A percentile compares a stretch with the other conserved stretches of the same genome.
Conservation (phyloP, 2,113 vertebrate genomes). For the Osmerus mordax region DNA sequence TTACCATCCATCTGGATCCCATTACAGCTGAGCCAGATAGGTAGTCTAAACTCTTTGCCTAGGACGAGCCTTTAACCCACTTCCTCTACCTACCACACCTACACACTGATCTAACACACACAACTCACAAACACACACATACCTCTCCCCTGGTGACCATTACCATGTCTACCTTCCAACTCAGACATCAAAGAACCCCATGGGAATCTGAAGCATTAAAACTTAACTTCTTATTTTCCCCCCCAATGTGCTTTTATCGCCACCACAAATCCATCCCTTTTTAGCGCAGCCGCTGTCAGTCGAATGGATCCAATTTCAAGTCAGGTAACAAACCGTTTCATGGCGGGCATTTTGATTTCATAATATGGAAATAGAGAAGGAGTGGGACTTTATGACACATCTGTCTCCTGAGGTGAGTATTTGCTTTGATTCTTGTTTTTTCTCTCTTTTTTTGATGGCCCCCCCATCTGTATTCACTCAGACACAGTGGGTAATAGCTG, state of each 20-base stretch:
- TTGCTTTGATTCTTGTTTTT: slow-evolving; percentile 64
- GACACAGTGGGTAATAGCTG: slow-evolving; percentile 54
- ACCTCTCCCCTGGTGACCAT: slow-evolving; percentile 61
- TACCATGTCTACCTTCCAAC: slow-evolving; percentile 62
- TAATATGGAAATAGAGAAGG: slow-evolving; percentile 57
- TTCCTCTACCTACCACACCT: background rate
- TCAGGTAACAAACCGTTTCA: slow-evolving; percentile 50
- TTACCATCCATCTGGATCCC: slow-evolving; percentile 18
- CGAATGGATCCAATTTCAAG: slow-evolving; percentile 40
- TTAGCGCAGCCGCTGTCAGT: slow-evolving; percentile 49
- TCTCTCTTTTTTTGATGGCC: too few relatives aligned
- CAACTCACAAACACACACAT: slow-evolving; percentile 10
- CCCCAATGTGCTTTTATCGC: slow-evolving; percentile 49
- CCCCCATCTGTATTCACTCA: slow-evolving; percentile 70
- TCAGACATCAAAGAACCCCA: slow-evolving; percentile 60
- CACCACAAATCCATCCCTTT: slow-evolving; percentile 52
- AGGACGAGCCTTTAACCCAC: slow-evolving; percentile 14
- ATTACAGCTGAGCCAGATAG: slow-evolving; percentile 12
- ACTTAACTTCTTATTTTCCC: slow-evolving; percentile 57
- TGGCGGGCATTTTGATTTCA: slow-evolving; percentile 50
- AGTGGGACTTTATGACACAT: slow-evolving; percentile 59
- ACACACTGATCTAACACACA: background rate
- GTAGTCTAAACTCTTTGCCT: slow-evolving; percentile 22
- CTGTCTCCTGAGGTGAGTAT: slow-evolving; percentile 58
- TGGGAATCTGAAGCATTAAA: slow-evolving; percentile 60